Base-by-base conservation (phyloP, 2,888 invertebrate species). In the Campoletis raptor region DNA sequence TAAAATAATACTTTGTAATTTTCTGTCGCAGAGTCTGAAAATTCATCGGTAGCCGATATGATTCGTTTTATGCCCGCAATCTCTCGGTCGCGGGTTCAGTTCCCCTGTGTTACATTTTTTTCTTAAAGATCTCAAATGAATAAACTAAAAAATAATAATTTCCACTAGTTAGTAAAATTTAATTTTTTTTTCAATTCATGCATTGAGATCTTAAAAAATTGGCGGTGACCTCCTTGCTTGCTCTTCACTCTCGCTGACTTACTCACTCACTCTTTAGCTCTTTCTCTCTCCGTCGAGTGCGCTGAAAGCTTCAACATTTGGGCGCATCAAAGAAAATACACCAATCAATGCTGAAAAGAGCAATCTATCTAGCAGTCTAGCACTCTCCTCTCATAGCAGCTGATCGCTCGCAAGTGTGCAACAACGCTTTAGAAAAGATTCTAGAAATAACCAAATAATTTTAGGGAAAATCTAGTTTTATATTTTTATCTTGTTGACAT, bases 251-350 rank as follows among this genome's bases (percentile, higher is more conserved):
- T 54, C 61, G 40, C 74, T 66, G 52, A 30, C 66, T 66, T 48
- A 30, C 48, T 77, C 66, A 12, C 45, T 45, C 45, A 12, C 12
- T 45, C 45, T 45, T 18, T 48, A 12, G 7, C 57, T 4, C 24
- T 57, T 24, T 30, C 24, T 12, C 24, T 24, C 57, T 30, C 24
- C 57, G 57, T 61, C 15, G 61, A 61, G 15, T 61, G 61, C 61
- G 61, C 61, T 40, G 10, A 67, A 21, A 67, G n/a, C 37, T 67
- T 40, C 40, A 40, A 15, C 37, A 37, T 69, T 69, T 42, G 21
- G 69, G 69, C 69, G 69, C 69, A 74, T 42, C 57, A 15, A n/a
- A 57, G 40, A 57, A 74, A 40, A 74, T 42, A 21, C 57, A 73
- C n/a, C 36, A 52, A 72, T 73, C 73, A 37, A 73, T 73, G 73